Conservation (phyloP, 2,888 invertebrate genomes). For the Oscheius sp. region DNA sequence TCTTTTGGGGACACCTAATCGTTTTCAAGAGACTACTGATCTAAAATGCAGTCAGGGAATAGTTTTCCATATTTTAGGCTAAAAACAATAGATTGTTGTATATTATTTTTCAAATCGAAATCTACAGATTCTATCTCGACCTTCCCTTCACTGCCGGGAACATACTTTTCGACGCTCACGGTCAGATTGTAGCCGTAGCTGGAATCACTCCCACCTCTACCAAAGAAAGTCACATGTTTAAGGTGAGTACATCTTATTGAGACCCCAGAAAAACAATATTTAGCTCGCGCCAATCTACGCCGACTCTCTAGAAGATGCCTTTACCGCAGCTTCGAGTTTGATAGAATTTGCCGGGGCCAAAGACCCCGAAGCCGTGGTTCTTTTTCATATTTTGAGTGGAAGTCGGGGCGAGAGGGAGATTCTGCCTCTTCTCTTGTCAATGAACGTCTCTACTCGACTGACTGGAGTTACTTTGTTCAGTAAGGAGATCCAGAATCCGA, state of each 20-base stretch:
- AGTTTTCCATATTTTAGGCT: no score
- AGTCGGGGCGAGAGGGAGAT: constrained; percentile 27
- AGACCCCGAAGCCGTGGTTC: constrained; percentile 20
- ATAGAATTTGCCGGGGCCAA: neutral
- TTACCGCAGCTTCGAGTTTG: constrained; percentile 7
- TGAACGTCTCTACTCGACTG: constrained; percentile 14
- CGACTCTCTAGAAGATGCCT: constrained; percentile 17
- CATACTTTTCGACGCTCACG: constrained; percentile 39
- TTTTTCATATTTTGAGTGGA: constrained; percentile 26
- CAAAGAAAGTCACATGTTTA: constrained; percentile 27
- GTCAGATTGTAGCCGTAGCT: constrained; percentile 46
- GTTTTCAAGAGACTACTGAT: no score
- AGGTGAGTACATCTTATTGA: constrained; percentile 6
- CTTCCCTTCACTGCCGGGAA: constrained; percentile 41
- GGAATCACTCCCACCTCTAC: constrained; percentile 36
- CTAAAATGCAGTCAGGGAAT: no score
- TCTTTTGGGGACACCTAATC: no score
- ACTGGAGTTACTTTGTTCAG: constrained; percentile 33
- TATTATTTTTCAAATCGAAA: neutral
- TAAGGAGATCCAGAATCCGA: constrained; percentile 8
- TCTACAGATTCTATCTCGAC: constrained; percentile 35
- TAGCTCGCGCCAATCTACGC: constrained; percentile 35
- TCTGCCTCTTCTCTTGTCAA: constrained; percentile 5
- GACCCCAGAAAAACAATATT: neutral
- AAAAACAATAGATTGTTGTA: no score